phyloP scores from a whole-genome alignment of 2,888 invertebrate species.

The Axea sp. region DNA sequence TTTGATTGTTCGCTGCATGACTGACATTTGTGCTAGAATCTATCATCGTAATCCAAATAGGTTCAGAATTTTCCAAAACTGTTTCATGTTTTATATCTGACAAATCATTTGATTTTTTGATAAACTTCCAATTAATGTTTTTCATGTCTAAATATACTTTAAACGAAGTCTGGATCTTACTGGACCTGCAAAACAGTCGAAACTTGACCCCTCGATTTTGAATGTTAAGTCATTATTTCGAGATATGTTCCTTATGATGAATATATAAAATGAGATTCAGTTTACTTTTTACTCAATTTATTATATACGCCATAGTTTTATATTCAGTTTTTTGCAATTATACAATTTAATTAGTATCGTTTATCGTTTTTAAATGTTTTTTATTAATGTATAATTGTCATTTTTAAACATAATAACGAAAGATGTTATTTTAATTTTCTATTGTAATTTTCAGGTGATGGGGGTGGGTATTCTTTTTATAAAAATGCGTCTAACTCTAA shows the following conservation, averaged over 20 bases:
- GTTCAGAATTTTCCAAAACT: slow-evolving; percentile 59
- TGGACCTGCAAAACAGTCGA: slow-evolving; percentile 77
- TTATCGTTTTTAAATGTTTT: too few relatives aligned
- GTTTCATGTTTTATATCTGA: slow-evolving; percentile 33
- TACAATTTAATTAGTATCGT: too few relatives aligned
- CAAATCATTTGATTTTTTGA: slow-evolving; percentile 58
- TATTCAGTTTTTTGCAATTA: too few relatives aligned
- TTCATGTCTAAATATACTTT: slow-evolving; percentile 71
- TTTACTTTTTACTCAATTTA: too few relatives aligned
- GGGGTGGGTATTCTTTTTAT: too few relatives aligned
- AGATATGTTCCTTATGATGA: slow-evolving; percentile 12
- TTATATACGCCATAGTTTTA: too few relatives aligned
- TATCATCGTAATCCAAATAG: slow-evolving; percentile 62
- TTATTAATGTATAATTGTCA: too few relatives aligned
- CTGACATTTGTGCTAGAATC: background rate
- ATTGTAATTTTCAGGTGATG: too few relatives aligned
- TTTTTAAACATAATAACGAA: too few relatives aligned
- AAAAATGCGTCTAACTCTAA: too few relatives aligned
- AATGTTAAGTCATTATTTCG: slow-evolving; percentile 56
- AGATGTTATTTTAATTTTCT: too few relatives aligned
- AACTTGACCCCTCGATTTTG: slow-evolving; percentile 70
- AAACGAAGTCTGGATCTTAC: slow-evolving; percentile 70
- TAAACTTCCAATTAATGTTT: slow-evolving; percentile 68
- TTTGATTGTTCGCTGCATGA: background rate
- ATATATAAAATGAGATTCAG: slow-evolving; percentile 7